These are phyloP conservation scores for Heliconius hortense DNA, from an alignment of 2,888 invertebrate genomes.

Conservation along the genomic window DNA sequence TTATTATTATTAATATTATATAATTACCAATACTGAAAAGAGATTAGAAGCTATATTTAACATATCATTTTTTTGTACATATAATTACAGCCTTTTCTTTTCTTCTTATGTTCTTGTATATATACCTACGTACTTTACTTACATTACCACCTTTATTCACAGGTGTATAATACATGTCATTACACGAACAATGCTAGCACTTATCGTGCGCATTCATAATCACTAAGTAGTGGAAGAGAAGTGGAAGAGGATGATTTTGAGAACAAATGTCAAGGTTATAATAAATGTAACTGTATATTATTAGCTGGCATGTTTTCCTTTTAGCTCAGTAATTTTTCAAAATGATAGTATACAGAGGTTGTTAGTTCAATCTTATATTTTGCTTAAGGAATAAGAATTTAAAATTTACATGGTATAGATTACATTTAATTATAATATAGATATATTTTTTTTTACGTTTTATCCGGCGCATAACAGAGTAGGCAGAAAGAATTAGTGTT, in stretches of 20 bases:
- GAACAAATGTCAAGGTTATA: slow-evolving; percentile 32
- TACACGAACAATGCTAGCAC: slow-evolving; percentile 34
- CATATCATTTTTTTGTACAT: background rate
- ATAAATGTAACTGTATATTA: slow-evolving; percentile 22
- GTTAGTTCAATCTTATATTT: background rate
- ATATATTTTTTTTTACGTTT: too few relatives aligned
- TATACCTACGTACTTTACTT: background rate
- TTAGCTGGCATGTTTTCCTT: background rate
- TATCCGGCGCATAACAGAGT: too few relatives aligned
- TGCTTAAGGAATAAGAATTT: too few relatives aligned
- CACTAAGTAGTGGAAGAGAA: slow-evolving; percentile 30
- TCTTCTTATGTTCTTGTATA: background rate
- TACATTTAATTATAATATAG: too few relatives aligned
- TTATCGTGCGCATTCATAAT: slow-evolving; percentile 37
- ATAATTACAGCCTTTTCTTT: background rate
- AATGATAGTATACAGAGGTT: background rate
- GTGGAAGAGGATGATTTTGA: slow-evolving; percentile 23
- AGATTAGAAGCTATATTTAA: too few relatives aligned
- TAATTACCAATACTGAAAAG: too few relatives aligned
- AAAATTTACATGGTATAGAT: too few relatives aligned
- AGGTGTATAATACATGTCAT: slow-evolving; percentile 27
- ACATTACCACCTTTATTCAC: slow-evolving; percentile 20
- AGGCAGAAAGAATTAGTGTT: too few relatives aligned
- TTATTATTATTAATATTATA: too few relatives aligned
- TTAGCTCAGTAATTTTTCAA: background rate